Percentiles rank a stretch among this genome's conserved stretches.
These are phyloP conservation scores for Hirundo rustica DNA, from an alignment of 2,797 vertebrate species.

Conservation along the genomic window DNA sequence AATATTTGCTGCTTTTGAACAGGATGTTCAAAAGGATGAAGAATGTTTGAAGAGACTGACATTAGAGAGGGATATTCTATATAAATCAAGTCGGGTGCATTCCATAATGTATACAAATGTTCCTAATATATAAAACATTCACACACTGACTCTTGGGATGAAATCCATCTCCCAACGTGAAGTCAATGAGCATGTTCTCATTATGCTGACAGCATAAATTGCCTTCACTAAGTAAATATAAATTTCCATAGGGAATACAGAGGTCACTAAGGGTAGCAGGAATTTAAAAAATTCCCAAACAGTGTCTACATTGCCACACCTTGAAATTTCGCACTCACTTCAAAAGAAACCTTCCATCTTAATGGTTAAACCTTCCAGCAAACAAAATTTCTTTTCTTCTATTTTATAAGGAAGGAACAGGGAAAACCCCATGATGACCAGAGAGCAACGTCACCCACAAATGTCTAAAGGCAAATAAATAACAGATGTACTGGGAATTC, in stretches of 20 bases:
- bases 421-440: not conserved
- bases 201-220: not conserved
- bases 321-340: not conserved
- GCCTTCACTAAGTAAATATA: not conserved
- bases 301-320: not conserved
- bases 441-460: not conserved
- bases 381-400: not conserved
- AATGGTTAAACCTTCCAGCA: not conserved
- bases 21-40: not conserved
- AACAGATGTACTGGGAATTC: not conserved
- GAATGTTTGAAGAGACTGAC: not conserved
- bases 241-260: not conserved
- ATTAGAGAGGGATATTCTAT: not conserved
- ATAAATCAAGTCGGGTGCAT: not conserved
- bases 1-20: not conserved
- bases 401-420: not conserved
- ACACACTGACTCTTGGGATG: not conserved
- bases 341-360: not conserved
- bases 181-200: not conserved
- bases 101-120: not conserved
- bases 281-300: not conserved
- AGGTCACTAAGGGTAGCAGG: not conserved
- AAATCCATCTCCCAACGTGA: not conserved
- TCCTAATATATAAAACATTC: not conserved
- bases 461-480: not conserved